A percentile compares a stretch with the other conserved stretches of the same genome.
These are phyloP conservation scores for Lepus oiostolus DNA, from an alignment of 2,797 vertebrate species.

Conservation along the genomic window DNA sequence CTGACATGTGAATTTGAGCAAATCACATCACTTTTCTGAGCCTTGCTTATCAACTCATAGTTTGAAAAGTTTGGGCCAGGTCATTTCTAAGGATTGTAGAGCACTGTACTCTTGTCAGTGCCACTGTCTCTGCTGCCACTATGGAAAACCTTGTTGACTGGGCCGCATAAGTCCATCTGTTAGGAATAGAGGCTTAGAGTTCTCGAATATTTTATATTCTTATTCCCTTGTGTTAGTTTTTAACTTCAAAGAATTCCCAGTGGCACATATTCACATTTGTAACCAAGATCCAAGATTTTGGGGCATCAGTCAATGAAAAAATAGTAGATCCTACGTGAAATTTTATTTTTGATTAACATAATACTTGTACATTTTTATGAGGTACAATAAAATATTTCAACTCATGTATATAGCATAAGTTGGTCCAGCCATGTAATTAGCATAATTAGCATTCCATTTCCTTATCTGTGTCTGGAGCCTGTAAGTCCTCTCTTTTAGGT, in stretches of 20 bases:
- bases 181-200: background rate
- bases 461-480: too few species aligned
- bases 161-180: background rate
- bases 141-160: background rate
- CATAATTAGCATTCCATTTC: too few species aligned
- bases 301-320: background rate
- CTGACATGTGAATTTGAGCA: background rate
- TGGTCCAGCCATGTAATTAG: too few species aligned
- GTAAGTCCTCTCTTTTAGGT: too few species aligned
- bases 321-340: constrained; percentile 9
- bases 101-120: fast-evolving
- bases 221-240: background rate
- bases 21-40: background rate
- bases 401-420: too few species aligned
- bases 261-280: background rate
- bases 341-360: too few species aligned
- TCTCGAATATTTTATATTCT: background rate
- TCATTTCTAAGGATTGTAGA: background rate
- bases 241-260: background rate
- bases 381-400: too few species aligned
- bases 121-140: fast-evolving
- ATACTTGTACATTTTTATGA: too few species aligned
- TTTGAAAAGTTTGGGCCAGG: background rate
- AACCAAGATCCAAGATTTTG: background rate
- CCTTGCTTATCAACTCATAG: background rate